Base-by-base conservation (phyloP, 2,888 invertebrate species). In the Diachrysia chrysitis region DNA sequence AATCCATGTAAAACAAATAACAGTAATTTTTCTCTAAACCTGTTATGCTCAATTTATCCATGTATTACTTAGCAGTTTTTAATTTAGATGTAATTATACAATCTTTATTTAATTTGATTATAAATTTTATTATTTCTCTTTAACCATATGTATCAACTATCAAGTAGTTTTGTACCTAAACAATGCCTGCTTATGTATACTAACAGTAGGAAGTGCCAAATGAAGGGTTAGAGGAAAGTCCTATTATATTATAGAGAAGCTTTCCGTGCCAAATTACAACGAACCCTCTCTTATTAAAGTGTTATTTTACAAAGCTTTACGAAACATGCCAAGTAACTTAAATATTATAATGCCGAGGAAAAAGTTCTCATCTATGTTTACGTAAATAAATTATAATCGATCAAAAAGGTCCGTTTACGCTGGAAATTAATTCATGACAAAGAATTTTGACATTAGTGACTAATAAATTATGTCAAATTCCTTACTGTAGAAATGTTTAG, bases 241-340 rank as follows among this genome's bases (percentile, higher is more conserved):
- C 48, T 51, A 51, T 51, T 51, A 51, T 51, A 51, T 51, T 51
- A 21, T 51, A 51, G 48, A 51, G 19, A 51, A 51, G 48, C 48
- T 21, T 51, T 51, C 21, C 48, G 48, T 51, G 48, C 48, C 48
- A 51, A 51, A 51, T 51, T 51, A 51, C 48, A 21, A 51, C 12
- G 48, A 21, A 21, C 48, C 19, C 21, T 51, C 19, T 51, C 48
- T 51, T 51, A 51, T 51, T 51, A 51, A 51, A 51, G 48, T 51
- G 48, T 51, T 51, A 51, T 51, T 51, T 51, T 51, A 51, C 48
- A 51, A 51, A 51, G 48, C 48, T 51, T 19, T 19, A 51, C 48
- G 48, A 21, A 19, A 51, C 48, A 19, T 21, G 48, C 48, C 19
- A 19, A 51, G 48, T 21, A 51, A 51, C 19, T 51, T 21, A 12